Percentiles rank a stretch among this genome's conserved stretches.
phyloP scores from a whole-genome alignment of 1,140 invertebrate species.

The Zaprionus ornatus region DNA sequence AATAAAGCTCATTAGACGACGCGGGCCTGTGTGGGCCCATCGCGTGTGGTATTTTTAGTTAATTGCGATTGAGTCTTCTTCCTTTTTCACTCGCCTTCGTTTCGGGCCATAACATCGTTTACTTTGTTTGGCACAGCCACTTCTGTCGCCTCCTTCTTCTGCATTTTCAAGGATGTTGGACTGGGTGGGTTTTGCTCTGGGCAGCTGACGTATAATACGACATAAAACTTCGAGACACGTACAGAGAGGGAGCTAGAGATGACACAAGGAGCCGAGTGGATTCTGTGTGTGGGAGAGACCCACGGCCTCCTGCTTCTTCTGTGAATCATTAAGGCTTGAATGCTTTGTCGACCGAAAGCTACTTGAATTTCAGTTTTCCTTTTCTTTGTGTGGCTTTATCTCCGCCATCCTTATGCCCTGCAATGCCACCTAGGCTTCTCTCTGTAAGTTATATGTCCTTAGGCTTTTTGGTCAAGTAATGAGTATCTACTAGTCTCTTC shows the following conservation, averaged over 20 bases:
- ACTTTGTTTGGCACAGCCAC: constrained; percentile 32
- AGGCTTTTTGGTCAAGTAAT: neutral
- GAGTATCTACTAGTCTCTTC: neutral
- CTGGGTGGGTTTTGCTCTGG: constrained; percentile 2
- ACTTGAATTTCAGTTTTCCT: constrained; percentile 51
- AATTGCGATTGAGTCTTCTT: constrained; percentile 44
- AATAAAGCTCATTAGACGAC: constrained; percentile 9
- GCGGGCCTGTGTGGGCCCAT: neutral
- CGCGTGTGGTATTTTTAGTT: constrained; percentile 60
- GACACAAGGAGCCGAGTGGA: neutral
- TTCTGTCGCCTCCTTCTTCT: neutral
- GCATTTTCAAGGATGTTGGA: constrained; percentile 20
- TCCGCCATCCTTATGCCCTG: neutral
- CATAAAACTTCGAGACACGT: constrained; percentile 55
- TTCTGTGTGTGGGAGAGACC: neutral
- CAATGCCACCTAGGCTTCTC: neutral
- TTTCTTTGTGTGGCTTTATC: neutral
- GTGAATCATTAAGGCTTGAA: constrained; percentile 20
- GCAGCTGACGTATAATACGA: constrained; percentile 56
- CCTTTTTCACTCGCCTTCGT: neutral
- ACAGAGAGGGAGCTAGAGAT: neutral
- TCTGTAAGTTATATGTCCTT: neutral
- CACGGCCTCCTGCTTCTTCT: neutral
- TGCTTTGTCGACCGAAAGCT: constrained; percentile 28
- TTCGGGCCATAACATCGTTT: constrained; percentile 50